Conservation (phyloP, 2,113 vertebrate genomes). For the Trogon melanurus region DNA sequence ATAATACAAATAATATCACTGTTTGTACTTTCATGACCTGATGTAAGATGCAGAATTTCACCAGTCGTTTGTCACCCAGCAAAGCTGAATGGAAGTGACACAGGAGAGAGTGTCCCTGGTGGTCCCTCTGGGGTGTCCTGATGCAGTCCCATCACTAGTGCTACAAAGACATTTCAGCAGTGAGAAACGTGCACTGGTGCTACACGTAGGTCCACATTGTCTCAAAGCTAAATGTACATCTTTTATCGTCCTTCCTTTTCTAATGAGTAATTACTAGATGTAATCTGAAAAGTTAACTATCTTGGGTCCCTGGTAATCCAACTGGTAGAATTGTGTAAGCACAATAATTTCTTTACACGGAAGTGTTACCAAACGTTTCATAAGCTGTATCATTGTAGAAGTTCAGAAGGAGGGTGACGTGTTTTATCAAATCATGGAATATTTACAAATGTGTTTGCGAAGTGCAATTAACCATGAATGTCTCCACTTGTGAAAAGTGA, state of each 20-base stretch:
- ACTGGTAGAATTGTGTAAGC: background rate
- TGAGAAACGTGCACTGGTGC: background rate
- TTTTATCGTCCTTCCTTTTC: background rate
- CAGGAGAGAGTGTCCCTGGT: background rate
- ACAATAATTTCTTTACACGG: background rate
- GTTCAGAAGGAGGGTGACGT: background rate
- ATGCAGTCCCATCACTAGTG: background rate
- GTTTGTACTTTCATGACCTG: background rate
- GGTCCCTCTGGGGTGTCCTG: background rate
- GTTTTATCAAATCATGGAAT: background rate
- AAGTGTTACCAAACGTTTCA: background rate
- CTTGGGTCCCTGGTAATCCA: background rate
- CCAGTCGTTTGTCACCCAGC: background rate
- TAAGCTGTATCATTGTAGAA: background rate
- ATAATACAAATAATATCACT: background rate
- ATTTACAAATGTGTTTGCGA: background rate
- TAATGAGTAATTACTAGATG: background rate
- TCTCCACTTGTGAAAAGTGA: background rate
- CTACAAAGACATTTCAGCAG: background rate
- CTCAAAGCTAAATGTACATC: background rate
- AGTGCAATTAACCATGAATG: background rate
- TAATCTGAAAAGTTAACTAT: background rate
- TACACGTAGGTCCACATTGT: background rate
- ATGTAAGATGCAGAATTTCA: background rate
- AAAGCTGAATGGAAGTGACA: background rate